Conservation (phyloP, 2,113 vertebrate species). For the Dipodomys ordii region DNA sequence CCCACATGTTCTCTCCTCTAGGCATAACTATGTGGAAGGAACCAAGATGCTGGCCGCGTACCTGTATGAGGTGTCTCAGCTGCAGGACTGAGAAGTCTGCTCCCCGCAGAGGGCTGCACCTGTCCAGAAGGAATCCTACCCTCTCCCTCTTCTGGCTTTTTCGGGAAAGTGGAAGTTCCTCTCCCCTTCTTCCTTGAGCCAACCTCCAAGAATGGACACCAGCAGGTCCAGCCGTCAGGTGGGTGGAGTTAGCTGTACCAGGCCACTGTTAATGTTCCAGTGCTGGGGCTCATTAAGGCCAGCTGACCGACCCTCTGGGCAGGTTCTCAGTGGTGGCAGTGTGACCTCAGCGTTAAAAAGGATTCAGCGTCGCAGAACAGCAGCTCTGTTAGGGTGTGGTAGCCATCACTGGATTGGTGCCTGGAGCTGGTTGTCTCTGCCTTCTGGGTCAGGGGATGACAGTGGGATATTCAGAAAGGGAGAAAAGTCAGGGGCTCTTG, state of each 20-base stretch:
- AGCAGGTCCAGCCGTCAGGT: not conserved
- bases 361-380: not conserved
- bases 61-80: conserved; percentile 94
- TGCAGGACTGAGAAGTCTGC: conserved; percentile 81
- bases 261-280: rapidly evolving
- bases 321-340: not conserved
- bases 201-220: not conserved
- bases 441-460: rapidly evolving
- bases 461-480: not conserved
- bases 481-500: not conserved
- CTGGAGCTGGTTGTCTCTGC: not conserved
- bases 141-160: rapidly evolving
- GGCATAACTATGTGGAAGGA: conserved; percentile 96
- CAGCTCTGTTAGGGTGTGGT: not conserved
- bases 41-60: conserved; percentile 96
- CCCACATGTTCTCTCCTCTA: conserved; percentile 75
- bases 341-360: not conserved
- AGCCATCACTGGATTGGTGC: rapidly evolving
- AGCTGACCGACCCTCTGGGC: not conserved
- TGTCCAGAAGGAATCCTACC: not conserved
- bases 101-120: rapidly evolving
- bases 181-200: not conserved
- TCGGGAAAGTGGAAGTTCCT: not conserved
- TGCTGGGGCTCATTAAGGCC: not conserved
- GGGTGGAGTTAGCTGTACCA: rapidly evolving